Evolutionary conservation across 2,797 vertebrate genomes (phyloP), one percentile per base, ranked within the genome.

Genomic region (Tenualosa ilisha): DNA sequence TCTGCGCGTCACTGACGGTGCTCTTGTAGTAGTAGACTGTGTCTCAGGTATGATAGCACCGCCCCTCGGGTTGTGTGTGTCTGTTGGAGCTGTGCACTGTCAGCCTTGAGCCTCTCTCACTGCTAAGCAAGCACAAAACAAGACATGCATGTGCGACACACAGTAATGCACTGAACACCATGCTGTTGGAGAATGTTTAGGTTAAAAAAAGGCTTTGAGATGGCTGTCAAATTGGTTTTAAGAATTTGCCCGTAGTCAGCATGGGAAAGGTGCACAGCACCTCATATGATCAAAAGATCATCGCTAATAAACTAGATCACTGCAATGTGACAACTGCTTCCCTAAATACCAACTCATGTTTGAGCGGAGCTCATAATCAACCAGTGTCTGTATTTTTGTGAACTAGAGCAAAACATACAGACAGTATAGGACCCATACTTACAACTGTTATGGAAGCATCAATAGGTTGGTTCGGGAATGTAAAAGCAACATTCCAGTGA

Each of bases 21-120:
- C 91, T n/a, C 91, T 94, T 50, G 91, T 94, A 85, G 93, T 93
- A 54, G 91, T 90, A 84, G 92, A 92, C 90, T 94, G 90, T 88
- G 93, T 93, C 81, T 93, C 94, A 92, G 92, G 91, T 94, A 92
- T 86, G 90, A 46, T 49, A 46, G 82, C 4, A 20, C 56, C 24
- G 79, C 6, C 37, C 15, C 40, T n/a, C 15, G 37, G 40, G 72
- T 79, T 79, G 40, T 81, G 12, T 84, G 37, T 85, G 72, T 72
- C 68, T 79, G 72, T 8, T 46, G 20, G 46, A 79, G 72, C 72
- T 46, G 72, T 79, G 72, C 72, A 79, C 40, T 79, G 72, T 46
- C 5, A 79, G 65, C 65, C 65, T 40, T 72, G 13, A 37, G 72
- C 17, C 40, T 43, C 40, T 22, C 40, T 46, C 43, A 79, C 20